Evolutionary conservation across 2,888 invertebrate genomes (phyloP), one percentile per base, ranked within the genome.

Genomic region (Apamea sordens): DNA sequence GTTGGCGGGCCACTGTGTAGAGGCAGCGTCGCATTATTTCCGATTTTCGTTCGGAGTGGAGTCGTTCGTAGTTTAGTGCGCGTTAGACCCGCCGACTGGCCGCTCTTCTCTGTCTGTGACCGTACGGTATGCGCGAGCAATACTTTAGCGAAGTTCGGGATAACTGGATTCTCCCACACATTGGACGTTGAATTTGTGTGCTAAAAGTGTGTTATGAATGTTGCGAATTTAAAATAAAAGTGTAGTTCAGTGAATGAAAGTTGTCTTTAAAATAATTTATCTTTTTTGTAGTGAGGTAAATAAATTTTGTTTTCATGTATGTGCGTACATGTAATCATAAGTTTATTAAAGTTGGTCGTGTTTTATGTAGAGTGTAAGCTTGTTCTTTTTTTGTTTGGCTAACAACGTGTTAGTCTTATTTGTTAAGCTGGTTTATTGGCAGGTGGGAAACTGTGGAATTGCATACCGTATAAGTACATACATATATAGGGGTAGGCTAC

Each of bases 21-120:
- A 59, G 68, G 63, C 83, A 77, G 69, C 61, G 73, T 77, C 64
- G 76, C 76, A 88, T 88, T 88, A 88, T 87, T 79, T 79, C 79
- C 71, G 80, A 82, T 80, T 85, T 86, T 87, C 83, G 81, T 83
- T 77, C 76, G 71, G 73, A 36, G 70, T 47, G 18, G 64, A 28
- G n/a, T 47, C 69, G 69, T 69, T 32, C 28, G 18, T 85, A 86
- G 85, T 88, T 88, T 88, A 89, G 89, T 88, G 71, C 82, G 87
- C 81, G 88, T 84, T 85, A 82, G 86, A 81, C 86, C 79, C 78
- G 88, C 82, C 67, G 59, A 77, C 81, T 71, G 78, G 83, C 70
- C 79, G 87, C 83, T 80, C 63, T 85, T 69, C 28, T 44, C 59
- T 71, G 69, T 72, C 28, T 76, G 76, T 44, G 65, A 73, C 56